Evolutionary conservation across 2,113 vertebrate genomes (phyloP), one percentile per base, ranked within the genome.

Genomic region (Hyla sarda): DNA sequence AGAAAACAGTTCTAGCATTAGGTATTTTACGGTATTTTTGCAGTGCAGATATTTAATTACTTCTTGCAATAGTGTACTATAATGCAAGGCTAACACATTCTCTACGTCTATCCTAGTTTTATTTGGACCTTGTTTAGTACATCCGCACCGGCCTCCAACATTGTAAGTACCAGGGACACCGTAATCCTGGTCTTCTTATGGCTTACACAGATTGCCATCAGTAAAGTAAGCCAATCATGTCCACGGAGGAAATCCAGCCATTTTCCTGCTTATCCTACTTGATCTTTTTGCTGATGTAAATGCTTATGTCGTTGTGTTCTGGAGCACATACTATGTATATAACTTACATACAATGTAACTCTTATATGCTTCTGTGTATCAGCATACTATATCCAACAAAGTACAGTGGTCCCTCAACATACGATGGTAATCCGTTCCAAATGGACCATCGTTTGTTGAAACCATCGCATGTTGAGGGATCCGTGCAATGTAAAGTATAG

Each of bases 221-320:
- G 32, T 62, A 79, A 79, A 56, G 52, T 78, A 79, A 80, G 32
- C 17, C 77, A 80, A 60, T 62, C 77, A 80, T 62, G 54, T 34
- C 17, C 34, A 62, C 12, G 2, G 50, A 56, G 48, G 50, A 77
- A 77, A 54, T 77, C 48, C 75, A 62, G 77, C 77, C 54, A 80
- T 80, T 80, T 80, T 80, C 50, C 77, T 80, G 54, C 54, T 80
- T 62, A 80, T 60, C 54, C 77, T 3, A 45, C 77, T 62, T 80
- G 54, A 62, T 80, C 77, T 60, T 80, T 62, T 80, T 34, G 12
- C 77, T 3, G 76, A 32, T 52, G 28, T 34, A 78, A 78, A 78
- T 54, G 32, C 37, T 45, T n/a, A 11, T 0, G 23, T 48, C 11
- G 10, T 30, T 37, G 16, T 23, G 50, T 37, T 37, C 76, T 58